phyloP scores from a whole-genome alignment of 2,888 invertebrate genomes.

The Agrilus biguttatus region DNA sequence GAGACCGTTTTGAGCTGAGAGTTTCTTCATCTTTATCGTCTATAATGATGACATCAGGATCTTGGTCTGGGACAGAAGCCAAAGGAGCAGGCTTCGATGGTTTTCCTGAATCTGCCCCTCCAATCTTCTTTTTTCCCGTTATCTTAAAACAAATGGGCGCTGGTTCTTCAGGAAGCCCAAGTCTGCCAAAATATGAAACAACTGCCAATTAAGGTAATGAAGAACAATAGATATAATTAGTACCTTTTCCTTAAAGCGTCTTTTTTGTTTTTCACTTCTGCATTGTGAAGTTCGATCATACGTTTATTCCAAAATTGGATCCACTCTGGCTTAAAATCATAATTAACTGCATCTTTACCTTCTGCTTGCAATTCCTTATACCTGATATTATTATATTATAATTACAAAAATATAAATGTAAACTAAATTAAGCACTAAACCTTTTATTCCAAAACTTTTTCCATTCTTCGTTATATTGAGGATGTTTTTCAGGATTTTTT shows the following conservation, averaged over 20 bases:
- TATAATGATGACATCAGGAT: slow-evolving; percentile 25
- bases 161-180: slow-evolving; percentile 25
- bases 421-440: slow-evolving; percentile 8
- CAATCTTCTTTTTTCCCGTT: slow-evolving; percentile 14
- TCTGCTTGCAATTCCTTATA: slow-evolving; percentile 66
- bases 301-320: slow-evolving; percentile 71
- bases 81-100: slow-evolving; percentile 19
- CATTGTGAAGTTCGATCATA: slow-evolving; percentile 63
- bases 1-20: slow-evolving; percentile 18
- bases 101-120: slow-evolving; percentile 7
- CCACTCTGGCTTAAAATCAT: slow-evolving; percentile 85
- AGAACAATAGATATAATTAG: slow-evolving; percentile 29
- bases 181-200: slow-evolving; percentile 8
- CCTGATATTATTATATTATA: slow-evolving; percentile 3
- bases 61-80: slow-evolving; percentile 24
- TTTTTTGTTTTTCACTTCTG: slow-evolving; percentile 49
- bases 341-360: slow-evolving; percentile 60
- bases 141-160: slow-evolving; percentile 29
- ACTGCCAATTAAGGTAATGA: no score
- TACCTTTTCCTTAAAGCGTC: slow-evolving; percentile 50
- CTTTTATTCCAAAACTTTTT: slow-evolving; percentile 78
- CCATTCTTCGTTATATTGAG: slow-evolving; percentile 79
- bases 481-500: slow-evolving; percentile 78
- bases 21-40: slow-evolving; percentile 25
- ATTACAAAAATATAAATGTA: background rate